Evolutionary conservation across 1,140 invertebrate species (phyloP).

Genomic region (Penaeus vannamei): DNA sequence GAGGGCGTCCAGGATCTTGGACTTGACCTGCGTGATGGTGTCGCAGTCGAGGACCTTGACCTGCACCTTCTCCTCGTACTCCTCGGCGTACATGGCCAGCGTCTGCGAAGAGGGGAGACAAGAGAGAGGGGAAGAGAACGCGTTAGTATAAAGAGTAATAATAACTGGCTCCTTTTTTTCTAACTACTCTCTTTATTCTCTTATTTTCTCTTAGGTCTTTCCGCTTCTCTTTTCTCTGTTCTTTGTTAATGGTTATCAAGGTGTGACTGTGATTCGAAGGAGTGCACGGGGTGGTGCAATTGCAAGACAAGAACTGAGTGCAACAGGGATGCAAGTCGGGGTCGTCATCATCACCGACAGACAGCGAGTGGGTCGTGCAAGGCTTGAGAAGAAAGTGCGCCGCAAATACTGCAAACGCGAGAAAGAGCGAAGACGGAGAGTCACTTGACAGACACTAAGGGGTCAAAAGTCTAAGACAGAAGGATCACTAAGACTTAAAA

Average conservation of each 20-base stretch:
- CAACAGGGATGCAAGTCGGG: too few species aligned
- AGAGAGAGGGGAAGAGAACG: not conserved
- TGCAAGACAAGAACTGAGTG: too few species aligned
- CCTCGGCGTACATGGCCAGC: conserved; percentile 92
- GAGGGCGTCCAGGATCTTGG: conserved; percentile 97
- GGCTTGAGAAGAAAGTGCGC: too few species aligned
- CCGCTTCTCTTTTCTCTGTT: too few species aligned
- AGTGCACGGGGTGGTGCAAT: too few species aligned
- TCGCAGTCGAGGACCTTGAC: conserved; percentile 98
- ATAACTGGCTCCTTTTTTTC: not conserved
- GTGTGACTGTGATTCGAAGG: too few species aligned
- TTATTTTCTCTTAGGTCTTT: not conserved
- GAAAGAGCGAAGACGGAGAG: not conserved
- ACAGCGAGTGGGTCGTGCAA: too few species aligned
- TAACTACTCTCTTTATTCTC: conserved; percentile 3
- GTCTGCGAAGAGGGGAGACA: conserved; percentile 75
- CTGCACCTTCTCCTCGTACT: conserved; percentile 93
- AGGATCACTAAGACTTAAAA: not conserved
- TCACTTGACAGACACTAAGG: not conserved
- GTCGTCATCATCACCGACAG: too few species aligned
- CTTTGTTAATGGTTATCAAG: too few species aligned
- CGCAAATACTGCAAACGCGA: too few species aligned
- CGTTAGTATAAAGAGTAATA: not conserved
- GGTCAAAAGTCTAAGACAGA: not conserved
- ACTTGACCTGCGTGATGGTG: conserved; percentile 98